phyloP scores from a whole-genome alignment of 2,888 invertebrate genomes.

The Dorcus parallelipipedus region DNA sequence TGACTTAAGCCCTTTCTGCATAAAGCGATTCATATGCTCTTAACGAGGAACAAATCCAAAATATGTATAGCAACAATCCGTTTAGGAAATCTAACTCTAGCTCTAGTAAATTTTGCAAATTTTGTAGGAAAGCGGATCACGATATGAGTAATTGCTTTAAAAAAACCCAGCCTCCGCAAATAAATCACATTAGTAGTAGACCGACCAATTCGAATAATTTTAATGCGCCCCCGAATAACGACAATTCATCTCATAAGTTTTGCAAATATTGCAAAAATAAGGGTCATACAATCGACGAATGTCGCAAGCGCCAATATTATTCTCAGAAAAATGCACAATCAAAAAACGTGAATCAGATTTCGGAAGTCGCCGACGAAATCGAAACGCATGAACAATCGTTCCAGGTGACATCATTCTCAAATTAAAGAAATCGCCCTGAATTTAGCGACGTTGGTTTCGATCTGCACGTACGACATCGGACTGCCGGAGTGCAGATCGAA shows the following conservation, averaged over 20 bases:
- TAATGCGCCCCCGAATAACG: no score
- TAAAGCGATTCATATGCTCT: no score
- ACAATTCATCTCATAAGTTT: background rate
- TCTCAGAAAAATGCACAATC: background rate
- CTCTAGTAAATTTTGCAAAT: no score
- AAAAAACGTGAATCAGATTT: constrained; percentile 2
- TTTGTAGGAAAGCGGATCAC: no score
- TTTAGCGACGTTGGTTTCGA: no score
- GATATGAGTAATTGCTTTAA: no score
- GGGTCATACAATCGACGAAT: constrained; percentile 8
- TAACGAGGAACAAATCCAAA: constrained; percentile 7
- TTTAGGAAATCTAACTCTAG: no score
- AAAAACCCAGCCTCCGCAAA: no score
- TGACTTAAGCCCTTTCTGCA: no score
- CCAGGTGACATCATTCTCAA: background rate
- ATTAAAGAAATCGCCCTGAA: background rate
- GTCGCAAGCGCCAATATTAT: constrained; percentile 7
- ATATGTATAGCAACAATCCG: constrained; percentile 4
- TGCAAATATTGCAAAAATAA: constrained; percentile 7
- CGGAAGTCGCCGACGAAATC: constrained; percentile 1
- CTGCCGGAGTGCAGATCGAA: background rate
- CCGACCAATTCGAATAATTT: no score
- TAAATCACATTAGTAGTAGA: no score
- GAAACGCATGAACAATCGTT: background rate
- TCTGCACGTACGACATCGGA: no score